Conservation (phyloP, 2,797 vertebrate species). For the Arremon brunneinucha region DNA sequence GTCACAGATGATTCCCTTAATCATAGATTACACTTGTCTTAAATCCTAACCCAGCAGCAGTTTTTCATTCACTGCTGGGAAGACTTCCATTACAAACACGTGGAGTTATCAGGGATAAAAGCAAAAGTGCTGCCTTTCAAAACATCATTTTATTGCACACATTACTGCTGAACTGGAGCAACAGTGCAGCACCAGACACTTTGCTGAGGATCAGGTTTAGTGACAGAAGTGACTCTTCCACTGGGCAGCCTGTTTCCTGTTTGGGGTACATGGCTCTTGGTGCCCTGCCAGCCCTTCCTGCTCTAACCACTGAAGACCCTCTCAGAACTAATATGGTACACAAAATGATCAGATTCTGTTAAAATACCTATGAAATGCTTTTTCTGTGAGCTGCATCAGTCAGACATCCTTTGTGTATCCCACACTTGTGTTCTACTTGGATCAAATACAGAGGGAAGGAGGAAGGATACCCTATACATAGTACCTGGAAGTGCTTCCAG, state of each 20-base stretch:
- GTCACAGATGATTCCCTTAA: background rate
- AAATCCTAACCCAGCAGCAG: background rate
- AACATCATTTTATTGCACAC: background rate
- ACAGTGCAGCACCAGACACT: background rate
- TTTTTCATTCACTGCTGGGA: slow-evolving; percentile 6
- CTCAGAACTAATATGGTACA: background rate
- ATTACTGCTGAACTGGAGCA: background rate
- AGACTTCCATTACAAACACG: background rate
- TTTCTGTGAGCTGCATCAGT: background rate
- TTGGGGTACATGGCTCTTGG: accelerated
- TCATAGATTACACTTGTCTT: slow-evolving; percentile 13
- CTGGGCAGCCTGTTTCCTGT: background rate
- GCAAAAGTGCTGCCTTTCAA: background rate
- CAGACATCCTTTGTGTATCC: background rate
- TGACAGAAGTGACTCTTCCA: background rate
- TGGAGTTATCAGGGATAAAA: background rate
- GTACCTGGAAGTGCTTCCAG: background rate
- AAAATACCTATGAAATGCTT: background rate
- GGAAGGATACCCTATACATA: background rate
- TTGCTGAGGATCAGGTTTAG: background rate
- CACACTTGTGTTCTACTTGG: background rate
- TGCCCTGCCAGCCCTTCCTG: background rate
- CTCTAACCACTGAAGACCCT: background rate
- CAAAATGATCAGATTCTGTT: background rate
- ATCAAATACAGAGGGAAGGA: background rate